A percentile compares a stretch with the other conserved stretches of the same genome.
Evolutionary conservation across 2,797 vertebrate genomes (phyloP).

Genomic region (Fratercula arctica): DNA sequence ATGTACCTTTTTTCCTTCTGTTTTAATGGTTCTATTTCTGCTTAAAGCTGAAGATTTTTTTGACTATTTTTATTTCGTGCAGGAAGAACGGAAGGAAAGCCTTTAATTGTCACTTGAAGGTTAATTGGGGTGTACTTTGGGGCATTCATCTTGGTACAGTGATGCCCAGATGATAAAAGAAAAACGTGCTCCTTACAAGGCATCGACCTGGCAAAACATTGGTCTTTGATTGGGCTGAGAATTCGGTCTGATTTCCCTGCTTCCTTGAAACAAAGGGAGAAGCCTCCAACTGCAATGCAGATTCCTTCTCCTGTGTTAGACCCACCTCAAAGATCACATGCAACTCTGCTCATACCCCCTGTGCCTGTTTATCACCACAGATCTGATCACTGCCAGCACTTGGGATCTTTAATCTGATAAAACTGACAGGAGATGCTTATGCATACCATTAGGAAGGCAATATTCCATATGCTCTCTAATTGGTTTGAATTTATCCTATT

Average conservation of each 20-base stretch:
- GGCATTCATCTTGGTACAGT: neutral
- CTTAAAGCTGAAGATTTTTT: neutral
- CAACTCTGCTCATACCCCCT: neutral
- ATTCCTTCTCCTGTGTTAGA: constrained; percentile 16
- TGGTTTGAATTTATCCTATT: constrained; percentile 71
- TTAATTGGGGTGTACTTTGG: constrained; percentile 39
- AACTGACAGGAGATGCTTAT: constrained; percentile 62
- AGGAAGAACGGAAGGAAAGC: neutral
- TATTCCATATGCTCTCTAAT: constrained; percentile 67
- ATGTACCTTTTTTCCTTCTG: neutral
- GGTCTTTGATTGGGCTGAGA: constrained; percentile 2
- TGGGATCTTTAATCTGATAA: constrained; percentile 50
- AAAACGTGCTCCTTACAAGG: neutral
- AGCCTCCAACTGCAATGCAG: constrained; percentile 62
- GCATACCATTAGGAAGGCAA: constrained; percentile 57
- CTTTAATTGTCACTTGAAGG: constrained; percentile 8
- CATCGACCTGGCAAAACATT: neutral
- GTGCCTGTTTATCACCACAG: neutral
- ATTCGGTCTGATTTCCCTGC: neutral
- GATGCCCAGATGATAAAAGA: neutral
- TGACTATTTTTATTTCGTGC: neutral
- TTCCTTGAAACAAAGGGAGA: constrained; percentile 49
- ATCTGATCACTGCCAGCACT: constrained; percentile 35
- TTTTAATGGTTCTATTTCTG: neutral
- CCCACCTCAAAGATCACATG: constrained; percentile 22